Base-by-base conservation (phyloP, 2,888 invertebrate species). In the Pandemis cinnamomeana region DNA sequence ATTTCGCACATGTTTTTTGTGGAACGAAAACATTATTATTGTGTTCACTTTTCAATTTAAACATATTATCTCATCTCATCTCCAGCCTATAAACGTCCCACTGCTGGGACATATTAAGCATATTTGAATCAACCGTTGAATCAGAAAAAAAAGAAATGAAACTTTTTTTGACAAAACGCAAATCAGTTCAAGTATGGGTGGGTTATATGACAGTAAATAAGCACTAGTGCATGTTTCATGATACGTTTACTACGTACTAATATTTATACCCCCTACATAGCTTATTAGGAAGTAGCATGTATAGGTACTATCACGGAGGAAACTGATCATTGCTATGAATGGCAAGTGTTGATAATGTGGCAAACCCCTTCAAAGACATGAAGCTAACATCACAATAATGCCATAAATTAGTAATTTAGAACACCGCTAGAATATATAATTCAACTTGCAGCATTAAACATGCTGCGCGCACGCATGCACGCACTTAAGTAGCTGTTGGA, bases 381-480 rank as follows among this genome's bases (percentile, higher is more conserved):
- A 58, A 5, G 27, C 27, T 10, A n/a, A 58, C 27, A 58, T 27
- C 10, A 11, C 5, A 36, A 27, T 58, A 58, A 58, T 58, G 10
- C 5, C 11, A 58, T 58, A 58, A 27, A 58, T 58, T 58, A 10
- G 27, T 58, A 27, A 58, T 58, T 58, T 58, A 58, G 58, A 27
- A 58, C 58, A 58, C 27, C 20, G 5, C 58, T 27, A 4, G 58
- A 58, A 58, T 58, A 20, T 8, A 58, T 11, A 58, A 58, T 58
- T 58, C 11, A 13, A 58, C 11, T 27, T 27, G 58, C 1, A 27
- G 58, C 27, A 27, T 27, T 58, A 58, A 27, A 27, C 58, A 58
- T 11, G 8, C 20, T 58, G 58, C 58, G 11, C 58, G 27, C 58
- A 11, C 27, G 10, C 20, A 20, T 55, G 20, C 55, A 55, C 20